Base-by-base conservation (phyloP, 2,888 invertebrate genomes). In the Drosophila kambysellisi region DNA sequence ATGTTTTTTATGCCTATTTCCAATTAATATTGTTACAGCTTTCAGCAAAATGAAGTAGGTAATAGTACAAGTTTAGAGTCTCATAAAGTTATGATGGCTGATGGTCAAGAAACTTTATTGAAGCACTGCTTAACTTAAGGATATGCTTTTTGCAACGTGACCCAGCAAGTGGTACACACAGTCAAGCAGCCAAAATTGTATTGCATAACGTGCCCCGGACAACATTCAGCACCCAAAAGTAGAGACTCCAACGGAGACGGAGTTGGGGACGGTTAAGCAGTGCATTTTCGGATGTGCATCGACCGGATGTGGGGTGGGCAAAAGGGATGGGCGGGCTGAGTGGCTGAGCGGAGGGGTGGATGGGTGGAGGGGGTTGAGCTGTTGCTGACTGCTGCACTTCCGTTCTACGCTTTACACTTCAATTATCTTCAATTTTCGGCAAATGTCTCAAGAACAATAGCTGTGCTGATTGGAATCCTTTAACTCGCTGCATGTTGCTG, bases 401-500 rank as follows among this genome's bases (percentile, higher is more conserved):
- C 90, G 88, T 69, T 78, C 77, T 66, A 79, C 83, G 85, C 80
- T 90, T 88, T 83, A 86, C 89, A 88, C 89, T 90, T 90, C 89
- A 90, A 90, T 90, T 90, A 90, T 90, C 89, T 90, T 83, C 90
- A 90, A 90, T 88, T 89, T 90, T 81, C 84, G 73, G 82, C 81
- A 80, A 90, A 89, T 87, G 90, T 90, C 90, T 90, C 87, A 88
- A 90, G 89, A 90, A 90, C 89, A 90, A 90, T 90, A 76, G 82
- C 78, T 76, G 74, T 83, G 82, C 81, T 90, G 90, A 90, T 90
- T 90, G 90, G 88, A 88, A 87, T 89, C 88, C 89, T 88, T 89
- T 88, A 83, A 82, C 85, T 84, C 82, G 76, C 73, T 87, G 81
- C 89, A 88, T 86, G 82, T 83, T 85, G 81, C 81, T 76, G 65